Evolutionary conservation across 2,113 vertebrate genomes (phyloP).

Genomic region (Ailuropoda melanoleuca): DNA sequence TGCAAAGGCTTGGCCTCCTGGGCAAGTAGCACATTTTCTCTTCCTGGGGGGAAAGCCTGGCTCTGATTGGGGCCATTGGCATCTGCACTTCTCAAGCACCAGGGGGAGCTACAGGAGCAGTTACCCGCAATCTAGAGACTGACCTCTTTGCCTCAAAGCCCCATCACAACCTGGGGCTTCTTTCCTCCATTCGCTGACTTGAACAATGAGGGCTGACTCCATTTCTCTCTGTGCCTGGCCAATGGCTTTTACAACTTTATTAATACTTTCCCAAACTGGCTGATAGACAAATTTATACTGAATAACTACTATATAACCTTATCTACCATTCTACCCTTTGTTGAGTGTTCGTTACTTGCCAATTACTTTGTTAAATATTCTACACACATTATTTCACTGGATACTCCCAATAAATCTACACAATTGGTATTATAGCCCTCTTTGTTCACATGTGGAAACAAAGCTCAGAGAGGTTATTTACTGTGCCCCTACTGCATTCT

Average conservation of each 20-base stretch:
- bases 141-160: background rate
- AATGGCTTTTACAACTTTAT: conserved; percentile 16
- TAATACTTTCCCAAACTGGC: background rate
- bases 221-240: background rate
- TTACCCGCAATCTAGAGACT: background rate
- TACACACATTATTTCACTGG: background rate
- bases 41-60: background rate
- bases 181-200: background rate
- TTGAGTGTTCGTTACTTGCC: background rate
- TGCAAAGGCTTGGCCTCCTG: background rate
- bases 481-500: background rate
- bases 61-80: background rate
- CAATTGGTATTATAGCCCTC: background rate
- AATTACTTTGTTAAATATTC: conserved; percentile 22
- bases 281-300: background rate
- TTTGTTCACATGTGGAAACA: background rate
- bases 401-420: background rate
- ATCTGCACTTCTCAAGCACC: background rate
- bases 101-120: background rate
- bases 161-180: background rate
- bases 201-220: background rate
- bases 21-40: background rate
- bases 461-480: background rate
- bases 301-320: background rate
- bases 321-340: background rate